A percentile compares a stretch with the other conserved stretches of the same genome.
phyloP scores from a whole-genome alignment of 1,140 invertebrate genomes.

The Magallana angulata region DNA sequence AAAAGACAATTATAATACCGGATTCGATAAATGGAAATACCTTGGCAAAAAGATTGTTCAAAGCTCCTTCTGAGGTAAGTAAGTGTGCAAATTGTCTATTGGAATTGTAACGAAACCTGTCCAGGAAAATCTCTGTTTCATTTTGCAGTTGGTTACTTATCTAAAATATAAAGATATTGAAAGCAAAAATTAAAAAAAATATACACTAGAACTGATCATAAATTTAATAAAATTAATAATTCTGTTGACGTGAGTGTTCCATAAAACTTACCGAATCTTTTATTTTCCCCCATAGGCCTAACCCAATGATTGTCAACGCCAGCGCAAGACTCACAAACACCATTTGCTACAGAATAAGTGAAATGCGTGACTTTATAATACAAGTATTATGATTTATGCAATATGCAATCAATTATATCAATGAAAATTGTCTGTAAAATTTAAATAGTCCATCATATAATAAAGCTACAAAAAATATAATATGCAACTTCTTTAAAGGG shows the following conservation, averaged over 20 bases:
- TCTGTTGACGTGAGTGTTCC: too few relatives aligned
- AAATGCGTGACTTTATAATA: too few relatives aligned
- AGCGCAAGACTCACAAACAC: not conserved
- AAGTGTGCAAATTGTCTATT: not conserved
- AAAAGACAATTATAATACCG: too few relatives aligned
- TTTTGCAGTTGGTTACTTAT: not conserved
- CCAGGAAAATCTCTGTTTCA: not conserved
- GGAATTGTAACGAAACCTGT: not conserved
- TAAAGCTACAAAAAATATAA: too few relatives aligned
- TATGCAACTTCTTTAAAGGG: too few relatives aligned
- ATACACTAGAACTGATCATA: not conserved
- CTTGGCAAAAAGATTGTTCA: not conserved
- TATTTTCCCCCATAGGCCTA: not conserved
- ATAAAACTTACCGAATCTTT: not conserved
- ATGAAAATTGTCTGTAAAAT: too few relatives aligned
- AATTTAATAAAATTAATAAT: too few relatives aligned
- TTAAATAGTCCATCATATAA: too few relatives aligned
- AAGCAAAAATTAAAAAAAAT: not conserved
- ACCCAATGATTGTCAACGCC: not conserved
- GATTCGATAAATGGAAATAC: not conserved
- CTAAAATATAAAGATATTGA: not conserved
- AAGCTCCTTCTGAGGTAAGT: not conserved
- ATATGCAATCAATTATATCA: too few relatives aligned
- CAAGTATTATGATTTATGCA: too few relatives aligned
- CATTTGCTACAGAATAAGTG: not conserved